phyloP scores from a whole-genome alignment of 2,888 invertebrate genomes.

The Calephelis perditalis region DNA sequence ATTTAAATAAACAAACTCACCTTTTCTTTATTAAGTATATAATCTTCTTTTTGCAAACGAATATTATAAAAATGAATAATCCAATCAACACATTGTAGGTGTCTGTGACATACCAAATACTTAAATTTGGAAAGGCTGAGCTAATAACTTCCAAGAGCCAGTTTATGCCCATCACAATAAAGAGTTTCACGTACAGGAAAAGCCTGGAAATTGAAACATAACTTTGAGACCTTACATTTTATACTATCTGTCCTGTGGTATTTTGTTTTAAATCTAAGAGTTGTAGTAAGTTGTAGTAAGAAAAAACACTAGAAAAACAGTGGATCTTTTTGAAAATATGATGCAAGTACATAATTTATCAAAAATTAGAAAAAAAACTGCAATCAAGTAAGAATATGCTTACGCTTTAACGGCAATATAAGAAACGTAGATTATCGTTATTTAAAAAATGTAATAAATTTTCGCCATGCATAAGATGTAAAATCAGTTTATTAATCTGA shows the following conservation, averaged over 20 bases:
- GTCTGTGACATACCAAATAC: constrained; percentile 81
- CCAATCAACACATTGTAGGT: constrained; percentile 84
- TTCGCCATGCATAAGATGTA: too few relatives aligned
- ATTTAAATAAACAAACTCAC: constrained; percentile 41
- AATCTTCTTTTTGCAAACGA: constrained; percentile 84
- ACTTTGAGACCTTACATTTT: constrained; percentile 17
- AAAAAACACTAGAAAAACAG: neutral
- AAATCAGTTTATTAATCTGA: too few relatives aligned
- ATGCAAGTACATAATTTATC: too few relatives aligned
- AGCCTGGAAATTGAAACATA: constrained; percentile 68
- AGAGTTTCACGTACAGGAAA: constrained; percentile 82
- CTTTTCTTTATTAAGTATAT: constrained; percentile 79
- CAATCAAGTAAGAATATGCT: too few relatives aligned
- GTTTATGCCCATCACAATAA: constrained; percentile 85
- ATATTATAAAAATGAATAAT: constrained; percentile 83
- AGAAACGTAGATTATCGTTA: too few relatives aligned
- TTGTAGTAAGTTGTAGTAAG: neutral
- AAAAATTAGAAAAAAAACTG: too few relatives aligned
- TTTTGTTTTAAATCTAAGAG: neutral
- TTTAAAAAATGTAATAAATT: too few relatives aligned
- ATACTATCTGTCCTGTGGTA: constrained; percentile 9
- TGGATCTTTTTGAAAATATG: too few relatives aligned
- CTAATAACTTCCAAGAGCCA: constrained; percentile 86
- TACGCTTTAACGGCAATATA: too few relatives aligned
- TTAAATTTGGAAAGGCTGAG: constrained; percentile 68